Evolutionary conservation across 2,113 vertebrate species (phyloP).

Genomic region (Tragelaphus strepsiceros): DNA sequence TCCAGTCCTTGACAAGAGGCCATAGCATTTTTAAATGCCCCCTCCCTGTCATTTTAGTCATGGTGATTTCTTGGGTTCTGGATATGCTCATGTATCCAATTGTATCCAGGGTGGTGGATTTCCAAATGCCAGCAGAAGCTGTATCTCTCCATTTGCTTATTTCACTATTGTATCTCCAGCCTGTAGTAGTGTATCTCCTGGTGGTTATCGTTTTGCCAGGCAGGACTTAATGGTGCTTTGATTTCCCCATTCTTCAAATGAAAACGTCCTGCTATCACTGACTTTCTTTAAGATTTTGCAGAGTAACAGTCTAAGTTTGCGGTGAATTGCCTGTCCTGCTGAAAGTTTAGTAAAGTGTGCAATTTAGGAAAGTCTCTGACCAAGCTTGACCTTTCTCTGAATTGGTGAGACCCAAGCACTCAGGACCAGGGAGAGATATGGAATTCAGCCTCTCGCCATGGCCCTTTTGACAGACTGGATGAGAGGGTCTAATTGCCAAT

Average conservation of each 20-base stretch:
- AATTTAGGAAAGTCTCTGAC: slow-evolving; percentile 28
- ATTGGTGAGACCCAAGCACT: background rate
- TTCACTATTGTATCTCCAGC: background rate
- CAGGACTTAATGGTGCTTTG: background rate
- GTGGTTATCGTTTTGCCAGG: background rate
- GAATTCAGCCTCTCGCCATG: background rate
- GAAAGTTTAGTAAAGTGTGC: slow-evolving; percentile 39
- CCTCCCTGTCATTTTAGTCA: background rate
- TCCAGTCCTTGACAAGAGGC: background rate
- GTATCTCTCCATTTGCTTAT: background rate
- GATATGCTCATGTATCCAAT: background rate
- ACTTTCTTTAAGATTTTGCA: slow-evolving; percentile 21
- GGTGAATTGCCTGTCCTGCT: slow-evolving; percentile 13
- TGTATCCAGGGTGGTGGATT: background rate
- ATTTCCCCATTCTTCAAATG: slow-evolving; percentile 20
- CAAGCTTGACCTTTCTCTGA: slow-evolving; percentile 21
- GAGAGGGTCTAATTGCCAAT: background rate
- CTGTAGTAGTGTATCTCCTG: background rate
- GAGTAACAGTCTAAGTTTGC: background rate
- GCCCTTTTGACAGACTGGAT: background rate
- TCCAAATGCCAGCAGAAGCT: background rate
- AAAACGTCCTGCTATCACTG: slow-evolving; percentile 2
- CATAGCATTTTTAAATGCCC: background rate
- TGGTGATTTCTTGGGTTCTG: slow-evolving; percentile 11
- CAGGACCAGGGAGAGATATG: background rate